These are phyloP conservation scores for Conus betulinus DNA, from an alignment of 1,140 invertebrate species.

Conservation along the genomic window DNA sequence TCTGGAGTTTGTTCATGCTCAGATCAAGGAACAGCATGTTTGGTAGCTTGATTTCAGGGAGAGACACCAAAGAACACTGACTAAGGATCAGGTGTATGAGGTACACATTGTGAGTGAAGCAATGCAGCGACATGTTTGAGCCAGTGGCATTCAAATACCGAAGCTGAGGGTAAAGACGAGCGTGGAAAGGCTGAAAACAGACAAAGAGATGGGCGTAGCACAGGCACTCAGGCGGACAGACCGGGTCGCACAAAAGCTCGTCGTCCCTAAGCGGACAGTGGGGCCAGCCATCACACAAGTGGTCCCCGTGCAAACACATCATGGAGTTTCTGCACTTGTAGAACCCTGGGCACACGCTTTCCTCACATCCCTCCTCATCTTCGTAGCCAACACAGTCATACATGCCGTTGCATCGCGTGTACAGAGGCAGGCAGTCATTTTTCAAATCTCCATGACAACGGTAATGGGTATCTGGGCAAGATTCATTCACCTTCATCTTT, in stretches of 20 bases:
- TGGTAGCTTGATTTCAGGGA: neutral
- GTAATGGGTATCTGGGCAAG: neutral
- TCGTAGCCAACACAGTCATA: neutral
- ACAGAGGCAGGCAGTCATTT: neutral
- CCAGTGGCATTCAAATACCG: neutral
- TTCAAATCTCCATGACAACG: neutral
- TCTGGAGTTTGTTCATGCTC: neutral
- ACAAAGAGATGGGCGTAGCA: neutral
- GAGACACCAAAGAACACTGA: neutral
- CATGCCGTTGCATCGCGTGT: neutral
- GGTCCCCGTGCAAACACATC: slow-evolving; percentile 13
- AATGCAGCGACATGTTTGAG: neutral
- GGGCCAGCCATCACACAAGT: slow-evolving; percentile 32
- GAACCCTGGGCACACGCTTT: neutral
- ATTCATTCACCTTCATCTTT: neutral
- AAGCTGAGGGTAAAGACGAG: neutral
- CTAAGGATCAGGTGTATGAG: neutral
- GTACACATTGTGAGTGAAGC: slow-evolving; percentile 8
- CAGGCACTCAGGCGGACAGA: neutral
- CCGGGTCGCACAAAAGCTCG: neutral
- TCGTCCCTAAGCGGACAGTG: slow-evolving; percentile 41
- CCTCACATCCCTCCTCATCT: neutral
- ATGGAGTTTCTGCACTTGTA: neutral
- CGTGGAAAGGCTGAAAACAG: neutral
- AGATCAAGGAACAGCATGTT: neutral